These are phyloP conservation scores for Girardinus metallicus DNA, from an alignment of 2,797 vertebrate species.

Conservation along the genomic window DNA sequence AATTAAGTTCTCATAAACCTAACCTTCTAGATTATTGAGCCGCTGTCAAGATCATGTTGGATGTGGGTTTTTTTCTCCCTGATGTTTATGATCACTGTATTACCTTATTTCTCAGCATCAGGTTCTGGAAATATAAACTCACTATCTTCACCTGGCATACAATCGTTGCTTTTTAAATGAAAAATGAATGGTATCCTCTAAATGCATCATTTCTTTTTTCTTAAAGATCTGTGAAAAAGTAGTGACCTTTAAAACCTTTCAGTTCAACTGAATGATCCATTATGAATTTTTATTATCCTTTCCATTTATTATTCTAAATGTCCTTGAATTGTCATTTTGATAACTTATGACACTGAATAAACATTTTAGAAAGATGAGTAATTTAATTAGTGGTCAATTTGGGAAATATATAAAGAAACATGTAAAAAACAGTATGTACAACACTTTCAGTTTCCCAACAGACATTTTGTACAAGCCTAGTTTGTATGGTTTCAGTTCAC, in stretches of 20 bases:
- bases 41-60: conserved; percentile 2
- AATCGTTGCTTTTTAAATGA: conserved; percentile 7
- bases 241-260: background rate
- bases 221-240: conserved; percentile 46
- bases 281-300: background rate
- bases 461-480: background rate
- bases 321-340: conserved; percentile 1
- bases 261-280: conserved; percentile 4
- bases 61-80: background rate
- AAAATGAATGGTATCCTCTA: background rate
- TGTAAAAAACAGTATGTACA: conserved; percentile 17
- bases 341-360: background rate
- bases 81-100: background rate
- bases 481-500: conserved; percentile 6
- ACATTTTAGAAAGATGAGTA: background rate
- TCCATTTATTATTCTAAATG: conserved; percentile 4
- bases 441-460: conserved; percentile 1
- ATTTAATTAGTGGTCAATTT: background rate
- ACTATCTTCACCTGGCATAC: conserved; percentile 5
- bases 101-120: background rate
- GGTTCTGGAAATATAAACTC: background rate
- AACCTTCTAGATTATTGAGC: conserved; percentile 1
- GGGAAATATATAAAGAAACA: background rate
- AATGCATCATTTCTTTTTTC: conserved; percentile 1
- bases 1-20: conserved; percentile 1